These are phyloP conservation scores for Taenioides sp. DNA, from an alignment of 2,797 vertebrate genomes.

Conservation along the genomic window DNA sequence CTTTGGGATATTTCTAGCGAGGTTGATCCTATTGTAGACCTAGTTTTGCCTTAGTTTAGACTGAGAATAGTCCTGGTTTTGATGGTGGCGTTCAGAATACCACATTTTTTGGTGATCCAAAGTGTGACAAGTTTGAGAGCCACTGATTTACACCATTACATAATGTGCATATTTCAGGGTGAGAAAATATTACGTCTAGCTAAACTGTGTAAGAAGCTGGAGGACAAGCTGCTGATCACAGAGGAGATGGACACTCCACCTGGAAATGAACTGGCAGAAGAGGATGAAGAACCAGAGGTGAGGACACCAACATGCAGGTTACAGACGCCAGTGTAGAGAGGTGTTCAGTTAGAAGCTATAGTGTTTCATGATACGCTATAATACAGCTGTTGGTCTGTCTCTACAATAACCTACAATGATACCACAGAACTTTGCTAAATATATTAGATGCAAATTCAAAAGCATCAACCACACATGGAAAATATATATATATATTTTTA, in stretches of 20 bases:
- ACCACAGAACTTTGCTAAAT: background rate
- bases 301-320: background rate
- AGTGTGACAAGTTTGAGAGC: background rate
- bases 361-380: too few relatives aligned
- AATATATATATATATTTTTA: too few relatives aligned
- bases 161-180: slow-evolving; percentile 34
- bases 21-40: too few relatives aligned
- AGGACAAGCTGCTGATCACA: background rate
- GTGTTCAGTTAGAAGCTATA: background rate
- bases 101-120: too few relatives aligned
- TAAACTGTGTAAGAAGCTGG: slow-evolving; percentile 31
- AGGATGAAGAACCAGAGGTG: background rate
- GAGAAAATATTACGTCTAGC: slow-evolving; percentile 25
- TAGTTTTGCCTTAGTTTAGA: too few relatives aligned
- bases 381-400: background rate
- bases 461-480: too few relatives aligned
- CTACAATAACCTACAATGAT: background rate
- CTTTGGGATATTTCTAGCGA: too few relatives aligned
- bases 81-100: too few relatives aligned
- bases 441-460: background rate
- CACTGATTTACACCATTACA: background rate
- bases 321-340: background rate
- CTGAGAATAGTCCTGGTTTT: too few relatives aligned
- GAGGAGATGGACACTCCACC: slow-evolving; percentile 3
- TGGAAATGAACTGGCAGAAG: background rate